A percentile compares a stretch with the other conserved stretches of the same genome.
Evolutionary conservation across 2,888 invertebrate species (phyloP).

Genomic region (Teleogryllus oceanicus): DNA sequence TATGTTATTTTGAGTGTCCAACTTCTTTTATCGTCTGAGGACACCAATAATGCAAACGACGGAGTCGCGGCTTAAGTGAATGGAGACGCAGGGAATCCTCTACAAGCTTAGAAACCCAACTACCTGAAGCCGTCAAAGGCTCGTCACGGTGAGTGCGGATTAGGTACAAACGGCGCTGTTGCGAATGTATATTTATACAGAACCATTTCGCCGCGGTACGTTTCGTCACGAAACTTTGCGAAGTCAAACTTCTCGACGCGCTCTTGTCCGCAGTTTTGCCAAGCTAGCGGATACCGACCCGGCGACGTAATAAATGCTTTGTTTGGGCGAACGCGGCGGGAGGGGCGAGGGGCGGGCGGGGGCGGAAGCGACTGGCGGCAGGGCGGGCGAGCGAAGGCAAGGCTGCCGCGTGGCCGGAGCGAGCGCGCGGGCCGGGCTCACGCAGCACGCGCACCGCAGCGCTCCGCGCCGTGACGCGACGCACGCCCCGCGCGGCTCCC

Average conservation of each 20-base stretch:
- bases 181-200: neutral
- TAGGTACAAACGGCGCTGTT: neutral
- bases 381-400: neutral
- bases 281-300: neutral
- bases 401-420: neutral
- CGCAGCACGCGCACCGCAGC: neutral
- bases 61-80: no score
- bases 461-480: neutral
- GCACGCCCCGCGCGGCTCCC: neutral
- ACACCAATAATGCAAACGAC: no score
- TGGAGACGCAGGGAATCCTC: no score
- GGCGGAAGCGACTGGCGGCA: neutral
- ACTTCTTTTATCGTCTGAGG: no score
- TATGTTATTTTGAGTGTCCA: no score
- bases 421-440: neutral
- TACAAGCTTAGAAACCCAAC: no score
- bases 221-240: neutral
- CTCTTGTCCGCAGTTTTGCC: neutral
- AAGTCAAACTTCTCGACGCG: neutral
- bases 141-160: neutral
- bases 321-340: neutral
- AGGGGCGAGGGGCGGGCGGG: neutral
- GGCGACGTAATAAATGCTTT: neutral
- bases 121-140: no score
- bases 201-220: neutral